Evolutionary conservation across 2,888 invertebrate genomes (phyloP).

Genomic region (Odontomyia ornata): DNA sequence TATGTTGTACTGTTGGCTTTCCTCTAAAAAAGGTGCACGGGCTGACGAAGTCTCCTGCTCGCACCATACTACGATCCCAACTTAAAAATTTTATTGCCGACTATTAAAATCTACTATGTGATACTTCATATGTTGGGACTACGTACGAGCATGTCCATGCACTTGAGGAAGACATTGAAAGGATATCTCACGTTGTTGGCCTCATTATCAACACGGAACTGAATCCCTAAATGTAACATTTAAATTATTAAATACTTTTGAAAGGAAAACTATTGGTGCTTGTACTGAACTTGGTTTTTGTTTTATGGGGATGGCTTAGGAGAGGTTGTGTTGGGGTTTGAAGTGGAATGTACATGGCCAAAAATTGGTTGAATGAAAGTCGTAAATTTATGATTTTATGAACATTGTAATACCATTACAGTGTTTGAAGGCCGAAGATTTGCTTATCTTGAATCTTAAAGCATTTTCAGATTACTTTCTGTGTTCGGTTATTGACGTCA

Average conservation of each 20-base stretch:
- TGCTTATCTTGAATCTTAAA: no score
- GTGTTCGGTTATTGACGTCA: no score
- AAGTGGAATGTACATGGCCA: neutral
- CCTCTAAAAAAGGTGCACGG: neutral
- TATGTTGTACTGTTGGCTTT: neutral
- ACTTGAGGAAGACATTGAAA: neutral
- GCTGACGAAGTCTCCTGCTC: neutral
- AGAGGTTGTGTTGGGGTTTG: neutral
- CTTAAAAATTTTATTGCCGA: constrained; percentile 25
- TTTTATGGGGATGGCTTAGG: neutral
- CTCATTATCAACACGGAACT: neutral
- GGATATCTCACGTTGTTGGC: neutral
- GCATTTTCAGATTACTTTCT: no score
- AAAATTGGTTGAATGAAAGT: neutral
- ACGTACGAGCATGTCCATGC: neutral
- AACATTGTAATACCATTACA: neutral
- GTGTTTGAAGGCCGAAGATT: no score
- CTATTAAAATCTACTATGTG: constrained; percentile 21
- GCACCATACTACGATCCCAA: neutral
- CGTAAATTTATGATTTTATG: neutral
- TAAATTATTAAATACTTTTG: neutral
- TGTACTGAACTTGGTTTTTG: neutral
- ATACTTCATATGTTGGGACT: neutral
- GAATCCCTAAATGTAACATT: neutral
- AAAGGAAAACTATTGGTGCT: neutral